Evolutionary conservation across 1,140 invertebrate genomes (phyloP).

Genomic region (Metaphire vulgaris): DNA sequence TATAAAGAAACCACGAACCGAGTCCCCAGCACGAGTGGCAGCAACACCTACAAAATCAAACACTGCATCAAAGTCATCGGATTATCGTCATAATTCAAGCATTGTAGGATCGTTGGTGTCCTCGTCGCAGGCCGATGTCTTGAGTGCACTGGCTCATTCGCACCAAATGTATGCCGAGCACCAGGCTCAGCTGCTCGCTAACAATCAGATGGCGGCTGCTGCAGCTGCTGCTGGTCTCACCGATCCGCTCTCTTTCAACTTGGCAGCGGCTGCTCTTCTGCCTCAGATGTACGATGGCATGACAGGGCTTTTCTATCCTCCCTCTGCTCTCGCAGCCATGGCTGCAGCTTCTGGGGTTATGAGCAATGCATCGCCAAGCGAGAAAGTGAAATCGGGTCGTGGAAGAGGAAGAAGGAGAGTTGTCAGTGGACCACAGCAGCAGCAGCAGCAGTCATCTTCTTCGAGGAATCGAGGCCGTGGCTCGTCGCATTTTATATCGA

Average conservation of each 20-base stretch:
- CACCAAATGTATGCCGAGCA: slow-evolving; percentile 14
- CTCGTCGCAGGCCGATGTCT: slow-evolving; percentile 1
- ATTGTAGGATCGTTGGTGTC: background rate
- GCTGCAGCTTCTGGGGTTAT: background rate
- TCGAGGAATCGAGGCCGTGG: background rate
- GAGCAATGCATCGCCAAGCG: background rate
- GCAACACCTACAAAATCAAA: background rate
- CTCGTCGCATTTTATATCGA: slow-evolving; percentile 6
- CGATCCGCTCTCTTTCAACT: slow-evolving; percentile 15
- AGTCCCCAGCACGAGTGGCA: background rate
- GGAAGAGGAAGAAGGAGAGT: slow-evolving; percentile 15
- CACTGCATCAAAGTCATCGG: background rate
- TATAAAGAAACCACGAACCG: slow-evolving; percentile 26
- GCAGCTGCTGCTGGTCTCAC: background rate
- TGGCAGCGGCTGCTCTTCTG: slow-evolving; percentile 14
- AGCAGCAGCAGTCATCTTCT: background rate
- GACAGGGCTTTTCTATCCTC: slow-evolving; percentile 18
- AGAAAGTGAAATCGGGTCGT: background rate
- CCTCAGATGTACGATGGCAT: slow-evolving; percentile 27
- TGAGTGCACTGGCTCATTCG: slow-evolving; percentile 11
- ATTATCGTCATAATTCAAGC: background rate
- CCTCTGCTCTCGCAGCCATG: background rate
- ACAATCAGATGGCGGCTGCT: background rate
- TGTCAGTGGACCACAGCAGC: background rate
- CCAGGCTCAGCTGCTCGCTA: background rate